Conservation (phyloP, 2,113 vertebrate species). For the Channa argus region DNA sequence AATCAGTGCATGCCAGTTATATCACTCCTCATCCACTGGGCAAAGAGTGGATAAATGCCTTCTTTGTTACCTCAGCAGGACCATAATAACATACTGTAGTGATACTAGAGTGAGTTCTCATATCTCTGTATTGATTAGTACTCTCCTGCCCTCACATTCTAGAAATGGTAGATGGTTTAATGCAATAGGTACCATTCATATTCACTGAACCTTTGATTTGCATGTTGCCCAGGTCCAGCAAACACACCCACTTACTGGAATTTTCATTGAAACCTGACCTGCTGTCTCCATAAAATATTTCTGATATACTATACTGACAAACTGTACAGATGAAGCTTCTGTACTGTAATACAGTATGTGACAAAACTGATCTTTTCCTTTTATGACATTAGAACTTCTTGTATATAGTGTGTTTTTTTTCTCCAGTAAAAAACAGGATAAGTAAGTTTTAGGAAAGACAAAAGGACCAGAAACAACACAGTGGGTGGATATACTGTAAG, state of each 20-base stretch:
- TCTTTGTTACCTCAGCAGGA: constrained; percentile 28
- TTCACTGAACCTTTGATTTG: background rate
- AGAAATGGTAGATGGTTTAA: background rate
- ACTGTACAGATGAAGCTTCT: too few relatives aligned
- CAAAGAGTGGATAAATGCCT: constrained; percentile 27
- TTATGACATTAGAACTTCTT: too few relatives aligned
- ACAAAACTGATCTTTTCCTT: too few relatives aligned
- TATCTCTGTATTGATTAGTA: background rate
- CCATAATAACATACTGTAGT: background rate
- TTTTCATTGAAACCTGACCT: constrained; percentile 8
- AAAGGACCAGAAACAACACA: too few relatives aligned
- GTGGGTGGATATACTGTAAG: too few relatives aligned
- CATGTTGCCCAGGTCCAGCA: background rate
- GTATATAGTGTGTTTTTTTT: too few relatives aligned
- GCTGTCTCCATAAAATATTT: background rate
- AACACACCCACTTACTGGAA: background rate
- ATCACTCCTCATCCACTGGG: constrained; percentile 33
- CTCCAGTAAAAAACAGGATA: too few relatives aligned
- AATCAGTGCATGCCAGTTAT: constrained; percentile 47
- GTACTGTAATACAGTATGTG: too few relatives aligned
- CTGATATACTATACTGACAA: background rate
- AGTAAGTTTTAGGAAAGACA: too few relatives aligned
- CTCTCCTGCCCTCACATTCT: background rate
- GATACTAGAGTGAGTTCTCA: background rate
- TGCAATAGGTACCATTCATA: background rate